Conservation (phyloP, 2,113 vertebrate species). For the Corynorhinus townsendii region DNA sequence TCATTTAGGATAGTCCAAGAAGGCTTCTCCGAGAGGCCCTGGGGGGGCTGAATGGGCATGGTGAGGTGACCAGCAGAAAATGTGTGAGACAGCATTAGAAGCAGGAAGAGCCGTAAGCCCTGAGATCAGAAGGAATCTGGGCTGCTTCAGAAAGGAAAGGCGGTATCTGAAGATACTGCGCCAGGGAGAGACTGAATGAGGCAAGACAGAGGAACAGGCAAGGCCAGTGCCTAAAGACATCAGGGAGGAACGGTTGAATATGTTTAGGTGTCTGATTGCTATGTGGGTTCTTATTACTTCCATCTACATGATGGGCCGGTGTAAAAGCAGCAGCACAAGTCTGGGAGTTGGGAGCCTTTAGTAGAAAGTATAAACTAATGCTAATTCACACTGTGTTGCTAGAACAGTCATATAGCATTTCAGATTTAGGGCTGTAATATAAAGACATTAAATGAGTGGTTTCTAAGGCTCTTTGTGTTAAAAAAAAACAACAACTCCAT, state of each 20-base stretch:
- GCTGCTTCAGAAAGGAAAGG: not conserved
- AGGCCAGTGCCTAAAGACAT: rapidly evolving
- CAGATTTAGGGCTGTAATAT: not conserved
- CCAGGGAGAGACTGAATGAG: not conserved
- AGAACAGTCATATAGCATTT: not conserved
- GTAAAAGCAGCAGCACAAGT: rapidly evolving
- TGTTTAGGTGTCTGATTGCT: not conserved
- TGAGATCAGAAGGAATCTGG: not conserved
- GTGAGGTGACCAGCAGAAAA: not conserved
- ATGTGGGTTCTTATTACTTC: not conserved
- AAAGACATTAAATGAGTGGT: not conserved
- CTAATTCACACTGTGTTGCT: too few relatives aligned
- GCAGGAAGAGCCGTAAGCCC: not conserved
- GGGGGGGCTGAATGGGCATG: not conserved
- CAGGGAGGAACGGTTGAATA: rapidly evolving
- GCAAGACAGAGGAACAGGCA: rapidly evolving
- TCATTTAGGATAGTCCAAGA: not conserved
- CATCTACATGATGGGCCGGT: rapidly evolving
- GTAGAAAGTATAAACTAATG: not conserved
- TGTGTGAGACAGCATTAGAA: rapidly evolving
- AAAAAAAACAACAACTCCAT: not conserved
- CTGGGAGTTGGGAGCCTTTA: not conserved
- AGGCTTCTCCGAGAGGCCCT: not conserved
- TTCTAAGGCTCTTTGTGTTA: not conserved
- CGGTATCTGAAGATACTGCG: not conserved